These are phyloP conservation scores for Scolanthus callimorphus DNA, from an alignment of 92 coral and sea anemone genomes.

Conservation along the genomic window DNA sequence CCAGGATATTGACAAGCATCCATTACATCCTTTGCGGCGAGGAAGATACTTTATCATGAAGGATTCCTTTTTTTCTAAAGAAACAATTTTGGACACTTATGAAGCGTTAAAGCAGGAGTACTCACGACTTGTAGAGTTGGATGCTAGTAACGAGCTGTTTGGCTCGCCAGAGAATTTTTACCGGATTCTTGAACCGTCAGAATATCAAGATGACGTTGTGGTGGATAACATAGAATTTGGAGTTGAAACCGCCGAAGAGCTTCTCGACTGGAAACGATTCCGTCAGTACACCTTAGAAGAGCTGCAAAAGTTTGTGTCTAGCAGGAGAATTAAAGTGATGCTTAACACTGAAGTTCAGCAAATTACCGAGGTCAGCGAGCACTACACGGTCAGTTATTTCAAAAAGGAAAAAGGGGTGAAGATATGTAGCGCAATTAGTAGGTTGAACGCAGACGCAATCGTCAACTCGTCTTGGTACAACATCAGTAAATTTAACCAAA, in stretches of 20 bases:
- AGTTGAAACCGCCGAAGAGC: slow-evolving; percentile 60
- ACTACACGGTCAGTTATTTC: slow-evolving; percentile 5
- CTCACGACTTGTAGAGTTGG: slow-evolving; percentile 34
- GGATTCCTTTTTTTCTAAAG: slow-evolving; percentile 21
- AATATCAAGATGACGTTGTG: slow-evolving; percentile 31
- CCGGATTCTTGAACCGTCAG: slow-evolving; percentile 37
- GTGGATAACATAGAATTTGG: slow-evolving; percentile 43
- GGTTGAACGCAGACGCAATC: slow-evolving; percentile 16
- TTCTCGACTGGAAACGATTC: slow-evolving; percentile 44
- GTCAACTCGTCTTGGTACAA: slow-evolving; percentile 65
- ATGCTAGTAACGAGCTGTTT: slow-evolving; percentile 47
- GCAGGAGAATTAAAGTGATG: too few relatives aligned
- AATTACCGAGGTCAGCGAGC: slow-evolving; percentile 24
- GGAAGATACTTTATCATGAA: slow-evolving; percentile 62
- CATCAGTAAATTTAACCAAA: slow-evolving; percentile 49
- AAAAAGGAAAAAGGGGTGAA: neutral
- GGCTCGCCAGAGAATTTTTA: slow-evolving; percentile 55
- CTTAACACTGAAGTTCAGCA: slow-evolving; percentile 9
- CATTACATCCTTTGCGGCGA: slow-evolving; percentile 48
- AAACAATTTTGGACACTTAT: slow-evolving; percentile 35
- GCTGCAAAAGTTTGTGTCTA: slow-evolving; percentile 5
- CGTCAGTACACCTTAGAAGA: slow-evolving; percentile 17
- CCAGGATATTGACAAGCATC: slow-evolving; percentile 20
- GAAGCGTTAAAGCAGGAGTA: slow-evolving; percentile 52
- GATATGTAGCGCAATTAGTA: too few relatives aligned